Conservation (phyloP, 2,113 vertebrate species). For the Tragulus kanchil region DNA sequence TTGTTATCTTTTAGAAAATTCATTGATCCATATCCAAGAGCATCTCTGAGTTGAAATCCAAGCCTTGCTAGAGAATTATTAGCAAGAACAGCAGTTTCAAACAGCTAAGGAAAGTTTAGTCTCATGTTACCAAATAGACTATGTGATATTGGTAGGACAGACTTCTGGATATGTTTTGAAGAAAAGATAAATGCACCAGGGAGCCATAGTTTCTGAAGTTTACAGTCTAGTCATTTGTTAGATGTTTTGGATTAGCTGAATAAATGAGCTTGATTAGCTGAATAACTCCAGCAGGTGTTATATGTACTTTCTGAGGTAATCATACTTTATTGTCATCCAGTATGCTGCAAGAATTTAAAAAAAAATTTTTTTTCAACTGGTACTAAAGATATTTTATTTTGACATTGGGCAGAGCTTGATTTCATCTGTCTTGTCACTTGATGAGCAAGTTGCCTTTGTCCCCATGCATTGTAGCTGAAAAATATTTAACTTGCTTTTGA, state of each 20-base stretch:
- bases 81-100: neutral
- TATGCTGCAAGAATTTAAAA: too few species aligned
- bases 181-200: neutral
- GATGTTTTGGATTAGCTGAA: neutral
- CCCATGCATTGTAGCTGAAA: neutral
- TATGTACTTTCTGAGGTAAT: neutral
- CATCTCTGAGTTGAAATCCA: neutral
- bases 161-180: neutral
- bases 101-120: neutral
- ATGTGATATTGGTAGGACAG: neutral
- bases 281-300: neutral
- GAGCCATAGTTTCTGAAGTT: neutral
- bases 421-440: neutral
- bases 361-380: neutral
- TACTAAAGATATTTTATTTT: neutral
- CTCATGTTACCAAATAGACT: neutral
- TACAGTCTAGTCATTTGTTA: neutral
- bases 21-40: neutral
- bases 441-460: neutral
- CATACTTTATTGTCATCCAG: neutral
- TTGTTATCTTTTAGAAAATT: neutral
- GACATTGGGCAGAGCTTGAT: neutral
- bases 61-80: conserved; percentile 44
- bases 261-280: conserved; percentile 56
- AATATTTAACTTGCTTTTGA: too few species aligned